Base-by-base conservation (phyloP, 2,797 vertebrate genomes). In the Rhinogobio ventralis region DNA sequence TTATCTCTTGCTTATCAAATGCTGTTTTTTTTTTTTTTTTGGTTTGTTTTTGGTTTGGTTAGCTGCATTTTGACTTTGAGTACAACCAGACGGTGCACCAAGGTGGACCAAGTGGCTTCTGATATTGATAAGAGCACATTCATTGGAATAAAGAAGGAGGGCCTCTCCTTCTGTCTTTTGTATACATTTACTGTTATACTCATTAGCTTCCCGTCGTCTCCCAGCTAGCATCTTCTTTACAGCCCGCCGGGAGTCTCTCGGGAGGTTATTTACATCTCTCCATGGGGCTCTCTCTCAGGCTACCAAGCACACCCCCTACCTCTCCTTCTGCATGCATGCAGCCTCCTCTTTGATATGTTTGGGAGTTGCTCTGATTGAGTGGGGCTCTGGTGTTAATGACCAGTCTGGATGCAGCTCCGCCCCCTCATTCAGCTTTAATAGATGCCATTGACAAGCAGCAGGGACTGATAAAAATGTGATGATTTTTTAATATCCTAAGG, bases 161-260 rank as follows among this genome's bases (percentile, higher is more conserved):
- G 78, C 45, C 73, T 71, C 79, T 84, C 78, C 72, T 80, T 84
- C 82, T 80, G 66, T 86, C 81, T 86, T 93, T 94, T 95, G 94
- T 96, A 94, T 96, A 95, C 94, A 94, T 95, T 95, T 95, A 94
- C 93, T 91, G 94, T 94, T 95, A 94, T 92, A 93, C 94, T 96
- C 94, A 95, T 95, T 95, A 95, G 93, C 93, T 94, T 93, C 92
- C 92, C 86, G 89, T 93, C 92, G 94, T 94, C 94, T 95, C 93
- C 90, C 92, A 93, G 94, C 93, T 39, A 92, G 91, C 90, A 91
- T 91, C 94, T 93, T 90, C 93, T 94, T 91, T 93, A 89, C 93
- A 90, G 90, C 93, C 93, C 90, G 79, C 66, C 90, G 78, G 33
- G 89, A 87, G 89, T 95, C 95, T 94, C 95, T 90, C 89, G 95